Evolutionary conservation across 2,888 invertebrate genomes (phyloP), one percentile per base, ranked within the genome.

Genomic region (Stenichneumon culpator): DNA sequence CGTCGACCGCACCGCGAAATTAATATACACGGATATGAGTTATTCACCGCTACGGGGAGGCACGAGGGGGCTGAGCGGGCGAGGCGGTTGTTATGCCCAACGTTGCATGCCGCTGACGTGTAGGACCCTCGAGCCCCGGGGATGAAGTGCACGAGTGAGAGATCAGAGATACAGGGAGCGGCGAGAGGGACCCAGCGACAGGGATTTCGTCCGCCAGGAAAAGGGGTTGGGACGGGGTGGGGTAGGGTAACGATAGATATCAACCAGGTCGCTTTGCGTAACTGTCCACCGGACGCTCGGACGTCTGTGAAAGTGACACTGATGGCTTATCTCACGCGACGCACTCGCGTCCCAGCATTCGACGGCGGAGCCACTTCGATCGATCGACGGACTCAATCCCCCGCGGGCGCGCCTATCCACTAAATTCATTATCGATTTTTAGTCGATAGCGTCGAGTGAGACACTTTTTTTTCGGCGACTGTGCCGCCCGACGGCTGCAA

Each of bases 11-110:
- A 86, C 82, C 79, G 72, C 74, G 79, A 89, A 90, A 92, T 92
- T 92, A 92, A 92, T 92, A 92, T 70, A 91, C 90, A 92, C 90
- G 91, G 90, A 91, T 93, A 92, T 91, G 92, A 92, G 91, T 92
- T 92, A 92, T 91, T 89, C 86, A 89, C 57, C 57, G 57, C 57
- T 11, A 3, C 4, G 11, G 57, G 57, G n/a, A 19, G 2, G 85
- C 87, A 88, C 88, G 82, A 80, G 85, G 87, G n/a, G 63, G 44
- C 1, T 0, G 39, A 44, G 70, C 65, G 77, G 25, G n/a, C 50
- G 78, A 67, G 74, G 54, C 85, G 74, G 86, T 72, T 50, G 82
- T 79, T 60, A 63, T 80, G 73, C 81, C 77, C 73, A 81, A 81
- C 73, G 82, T 67, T 82, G 88, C 86, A 88, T 93, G 93, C 87